These are phyloP conservation scores for Podarcis siculus DNA, from an alignment of 2,797 vertebrate genomes.

Conservation along the genomic window DNA sequence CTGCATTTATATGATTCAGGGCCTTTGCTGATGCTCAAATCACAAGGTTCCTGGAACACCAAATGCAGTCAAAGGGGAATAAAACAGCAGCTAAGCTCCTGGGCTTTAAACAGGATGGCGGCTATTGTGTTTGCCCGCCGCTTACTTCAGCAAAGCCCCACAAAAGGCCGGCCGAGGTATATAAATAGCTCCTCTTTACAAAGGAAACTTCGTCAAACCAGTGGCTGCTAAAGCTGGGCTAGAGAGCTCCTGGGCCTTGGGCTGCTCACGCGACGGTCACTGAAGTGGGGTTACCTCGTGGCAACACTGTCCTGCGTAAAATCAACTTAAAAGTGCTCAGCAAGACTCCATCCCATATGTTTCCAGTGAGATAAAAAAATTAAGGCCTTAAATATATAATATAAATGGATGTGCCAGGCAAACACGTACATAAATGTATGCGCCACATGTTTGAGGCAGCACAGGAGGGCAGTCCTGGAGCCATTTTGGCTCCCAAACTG, in stretches of 20 bases:
- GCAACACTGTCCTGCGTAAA: background rate
- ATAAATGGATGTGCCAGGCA: no score
- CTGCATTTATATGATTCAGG: background rate
- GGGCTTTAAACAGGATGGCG: background rate
- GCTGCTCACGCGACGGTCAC: background rate
- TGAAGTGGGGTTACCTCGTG: background rate
- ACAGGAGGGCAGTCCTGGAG: no score
- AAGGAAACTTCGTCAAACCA: background rate
- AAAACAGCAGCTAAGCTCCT: background rate
- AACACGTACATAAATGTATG: no score
- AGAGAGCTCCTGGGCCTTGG: background rate
- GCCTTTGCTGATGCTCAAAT: background rate
- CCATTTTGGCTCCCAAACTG: no score
- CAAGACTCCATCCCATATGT: no score
- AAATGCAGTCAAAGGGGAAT: background rate
- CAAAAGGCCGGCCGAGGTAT: background rate
- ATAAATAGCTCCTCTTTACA: background rate
- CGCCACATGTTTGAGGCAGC: no score
- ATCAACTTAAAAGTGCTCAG: no score
- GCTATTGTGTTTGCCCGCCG: background rate
- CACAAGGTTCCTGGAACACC: background rate
- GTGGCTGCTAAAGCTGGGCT: background rate
- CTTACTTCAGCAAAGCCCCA: constrained; percentile 22
- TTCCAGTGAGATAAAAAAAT: no score
- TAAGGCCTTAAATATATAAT: no score